Evolutionary conservation across 2,888 invertebrate genomes (phyloP), one percentile per base, ranked within the genome.

Genomic region (Phyllotreta cruciferae): DNA sequence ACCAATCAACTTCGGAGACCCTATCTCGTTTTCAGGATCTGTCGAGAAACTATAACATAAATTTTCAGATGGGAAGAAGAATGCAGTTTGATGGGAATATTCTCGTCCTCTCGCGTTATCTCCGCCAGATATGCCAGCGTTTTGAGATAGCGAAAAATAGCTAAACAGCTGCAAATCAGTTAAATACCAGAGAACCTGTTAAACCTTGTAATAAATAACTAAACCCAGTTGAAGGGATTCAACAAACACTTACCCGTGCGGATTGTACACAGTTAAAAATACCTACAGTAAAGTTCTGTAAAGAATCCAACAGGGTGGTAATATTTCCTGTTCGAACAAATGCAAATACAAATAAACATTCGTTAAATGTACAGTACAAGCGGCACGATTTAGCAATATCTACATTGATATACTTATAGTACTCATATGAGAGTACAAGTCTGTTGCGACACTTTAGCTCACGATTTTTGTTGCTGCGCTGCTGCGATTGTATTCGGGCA

Each of bases 21-120:
- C 35, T 64, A 64, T 64, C 64, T 64, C 41, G 64, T 53, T 64
- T 64, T 61, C 60, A 61, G 49, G 42, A 61, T 64, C 64, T 56
- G 36, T 56, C 39, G 50, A 36, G 45, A 52, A 52, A 56, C 50
- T 45, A 38, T 56, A 44, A 60, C 60, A 53, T 56, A 60, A 61
- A 64, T 60, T 60, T 60, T 13, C 37, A 44, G 44, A 37, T 44
- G 52, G 44, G 35, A 44, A 41, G 50, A 61, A 62, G 56, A 62
- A 52, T 56, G 56, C 44, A n/a, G 62, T 52, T 62, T 44, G 42
- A 56, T 45, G 56, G 35, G 44, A 50, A 62, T 45, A 52, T 34
- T 49, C 56, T 62, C 52, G 42, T 11, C 24, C 34, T 34, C 49
- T 13, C 13, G 56, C 13, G 39, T 56, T 60, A 60, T 60, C 60